These are phyloP conservation scores for Tenthredo notha DNA, from an alignment of 2,888 invertebrate species.

Conservation along the genomic window DNA sequence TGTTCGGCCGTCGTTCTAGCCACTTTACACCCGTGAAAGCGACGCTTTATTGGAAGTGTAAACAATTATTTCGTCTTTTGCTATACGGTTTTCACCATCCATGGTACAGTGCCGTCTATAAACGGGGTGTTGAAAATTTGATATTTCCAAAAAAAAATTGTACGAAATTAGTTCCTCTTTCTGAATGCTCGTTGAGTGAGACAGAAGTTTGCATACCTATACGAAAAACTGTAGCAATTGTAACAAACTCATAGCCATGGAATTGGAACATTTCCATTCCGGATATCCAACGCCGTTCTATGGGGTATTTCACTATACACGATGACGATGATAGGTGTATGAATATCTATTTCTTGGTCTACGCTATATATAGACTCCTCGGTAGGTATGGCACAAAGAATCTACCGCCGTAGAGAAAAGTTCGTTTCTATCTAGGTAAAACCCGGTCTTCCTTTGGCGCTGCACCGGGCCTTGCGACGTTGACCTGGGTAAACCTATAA, in stretches of 20 bases:
- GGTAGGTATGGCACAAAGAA: conserved; percentile 6
- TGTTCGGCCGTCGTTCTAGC: background rate
- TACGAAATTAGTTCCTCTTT: background rate
- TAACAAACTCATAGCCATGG: background rate
- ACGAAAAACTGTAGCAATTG: background rate
- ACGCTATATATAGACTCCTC: background rate
- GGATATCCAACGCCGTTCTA: background rate
- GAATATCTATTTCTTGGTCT: background rate
- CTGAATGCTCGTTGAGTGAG: background rate
- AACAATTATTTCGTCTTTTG: background rate
- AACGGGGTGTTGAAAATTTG: background rate
- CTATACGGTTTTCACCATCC: background rate
- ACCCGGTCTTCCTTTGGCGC: conserved; percentile 3
- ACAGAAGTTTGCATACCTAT: background rate
- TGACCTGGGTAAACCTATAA: conserved; percentile 38
- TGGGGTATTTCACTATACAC: background rate
- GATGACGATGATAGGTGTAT: background rate
- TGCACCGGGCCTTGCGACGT: background rate
- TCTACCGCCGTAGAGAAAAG: conserved; percentile 27
- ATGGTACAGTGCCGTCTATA: conserved; percentile 1
- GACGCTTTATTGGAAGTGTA: background rate
- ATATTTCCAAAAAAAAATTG: background rate
- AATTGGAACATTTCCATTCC: background rate
- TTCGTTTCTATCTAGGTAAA: conserved; percentile 1
- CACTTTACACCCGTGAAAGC: conserved; percentile 27